Evolutionary conservation across 2,888 invertebrate species (phyloP), one percentile per base, ranked within the genome.

Genomic region (Willowsia nigromaculata): DNA sequence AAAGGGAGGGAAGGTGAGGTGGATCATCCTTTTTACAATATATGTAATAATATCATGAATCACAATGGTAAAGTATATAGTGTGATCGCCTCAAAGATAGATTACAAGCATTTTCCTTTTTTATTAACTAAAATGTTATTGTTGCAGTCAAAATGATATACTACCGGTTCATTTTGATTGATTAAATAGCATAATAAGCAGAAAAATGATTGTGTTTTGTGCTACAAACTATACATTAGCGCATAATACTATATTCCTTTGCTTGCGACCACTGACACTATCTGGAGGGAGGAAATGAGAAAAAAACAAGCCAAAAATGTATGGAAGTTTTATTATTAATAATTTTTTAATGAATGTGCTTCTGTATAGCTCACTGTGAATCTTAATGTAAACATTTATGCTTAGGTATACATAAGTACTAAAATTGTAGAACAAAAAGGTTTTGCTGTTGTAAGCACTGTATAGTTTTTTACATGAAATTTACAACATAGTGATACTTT

Each of bases 131-230:
- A 78, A 78, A 85, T 85, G 85, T 85, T 89, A 84, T 85, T 85
- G 81, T 85, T 85, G 85, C 89, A 89, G 89, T 89, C 89, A 89
- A 85, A 88, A 89, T 89, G 89, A 89, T 89, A 89, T 89, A 89
- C 85, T 89, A 85, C 89, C 89, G 85, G 89, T 62, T 89, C 80
- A 81, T 89, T 89, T 89, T 85, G 89, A 89, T 89, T 89, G 89
- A 89, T 89, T 89, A 89, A 89, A 89, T 85, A 74, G 89, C 74
- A 68, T 80, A 89, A 89, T 85, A 85, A 89, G 78, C 30, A 27
- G 65, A 56, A 85, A 85, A 80, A 86, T 80, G 68, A 80, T 80
- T 80, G 86, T 80, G 86, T 86, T 86, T 81, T 86, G 53, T 59
- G 50, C 53, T 71, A 71, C 68, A 59, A 78, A 40, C 81, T 81